Evolutionary conservation across 2,797 vertebrate genomes (phyloP).

Genomic region (Protonibea diacanthus): DNA sequence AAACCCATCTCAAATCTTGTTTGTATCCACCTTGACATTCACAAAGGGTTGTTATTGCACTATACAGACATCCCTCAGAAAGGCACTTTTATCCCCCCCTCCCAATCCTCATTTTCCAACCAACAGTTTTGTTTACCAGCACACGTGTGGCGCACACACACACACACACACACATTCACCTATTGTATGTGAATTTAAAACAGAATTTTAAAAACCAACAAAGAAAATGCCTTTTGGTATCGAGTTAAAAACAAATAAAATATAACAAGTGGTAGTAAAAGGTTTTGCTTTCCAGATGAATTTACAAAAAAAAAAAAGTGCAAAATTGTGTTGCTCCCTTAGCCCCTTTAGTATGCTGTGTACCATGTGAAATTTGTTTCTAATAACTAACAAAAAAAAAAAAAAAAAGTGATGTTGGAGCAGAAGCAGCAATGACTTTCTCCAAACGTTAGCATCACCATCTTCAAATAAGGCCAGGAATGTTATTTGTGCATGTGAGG

Average conservation of each 20-base stretch:
- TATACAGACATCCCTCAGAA: slow-evolving; percentile 83
- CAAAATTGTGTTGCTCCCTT: slow-evolving; percentile 78
- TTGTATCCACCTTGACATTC: slow-evolving; percentile 83
- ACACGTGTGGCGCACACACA: slow-evolving; percentile 51
- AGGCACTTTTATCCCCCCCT: slow-evolving; percentile 85
- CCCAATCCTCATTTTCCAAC: slow-evolving; percentile 50
- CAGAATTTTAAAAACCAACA: slow-evolving; percentile 55
- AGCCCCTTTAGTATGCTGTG: slow-evolving; percentile 63
- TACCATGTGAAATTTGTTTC: slow-evolving; percentile 74
- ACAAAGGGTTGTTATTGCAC: slow-evolving; percentile 87
- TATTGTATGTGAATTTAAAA: slow-evolving; percentile 69
- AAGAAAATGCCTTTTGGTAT: slow-evolving; percentile 71
- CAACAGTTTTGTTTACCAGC: slow-evolving; percentile 66
- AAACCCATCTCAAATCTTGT: slow-evolving; percentile 71
- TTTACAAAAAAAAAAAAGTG: slow-evolving; percentile 66
- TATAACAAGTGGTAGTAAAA: slow-evolving; percentile 63
- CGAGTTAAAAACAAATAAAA: slow-evolving; percentile 81
- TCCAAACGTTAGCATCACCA: slow-evolving; percentile 45
- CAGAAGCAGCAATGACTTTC: slow-evolving; percentile 54
- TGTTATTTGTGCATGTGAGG: slow-evolving; percentile 79
- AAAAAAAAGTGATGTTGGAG: slow-evolving; percentile 60
- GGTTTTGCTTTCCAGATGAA: slow-evolving; percentile 60
- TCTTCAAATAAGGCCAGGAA: slow-evolving; percentile 75
- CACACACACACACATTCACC: slow-evolving; percentile 59
- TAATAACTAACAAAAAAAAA: slow-evolving; percentile 35